Base-by-base conservation (phyloP, 1,140 invertebrate species). In the Drosophila grimshawi region DNA sequence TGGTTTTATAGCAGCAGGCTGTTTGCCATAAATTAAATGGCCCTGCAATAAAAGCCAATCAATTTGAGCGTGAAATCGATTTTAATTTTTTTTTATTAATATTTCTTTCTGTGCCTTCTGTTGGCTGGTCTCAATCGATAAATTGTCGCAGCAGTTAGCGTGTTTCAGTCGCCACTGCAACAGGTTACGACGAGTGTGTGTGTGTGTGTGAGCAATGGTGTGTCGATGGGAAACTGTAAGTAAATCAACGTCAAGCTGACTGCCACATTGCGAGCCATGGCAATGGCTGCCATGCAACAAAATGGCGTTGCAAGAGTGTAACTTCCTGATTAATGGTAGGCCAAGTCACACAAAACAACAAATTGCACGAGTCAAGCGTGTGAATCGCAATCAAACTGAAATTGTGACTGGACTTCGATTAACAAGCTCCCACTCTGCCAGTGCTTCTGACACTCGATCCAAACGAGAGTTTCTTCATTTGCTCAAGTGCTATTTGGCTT, bases 51-150 rank as follows among this genome's bases (percentile, higher is more conserved):
- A 86, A 86, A 89, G 78, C 68, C 65, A 89, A 86, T 86, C 83
- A 86, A 86, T 83, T 86, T 83, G 80, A 86, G 85, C 83, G 83
- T 86, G 76, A 86, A 88, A 86, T 86, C 83, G 83, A 86, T 88
- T 86, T 88, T 83, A 80, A 74, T 77, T 68, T 76, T 39, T 72
- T 57, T 76, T 66, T 73, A 59, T 66, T 45, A 55, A 56, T 11
- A 19, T 33, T 45, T 19, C 27, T 27, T 8, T 41, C 30, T 35
- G 32, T 56, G 41, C 3, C 29, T 46, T 32, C 19, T 19, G 4
- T 35, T 43, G 27, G 51, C 19, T 10, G 48, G 43, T 5, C 30
- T 11, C 27, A 73, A 86, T 86, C 82, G 67, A 86, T 86, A 88
- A 88, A 86, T 82, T 72, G 45, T 65, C 71, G 10, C 32, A 51